Percentiles rank a stretch among this genome's conserved stretches.
These are phyloP conservation scores for Chaetodon trifasciatus DNA, from an alignment of 2,797 vertebrate species.

Conservation along the genomic window DNA sequence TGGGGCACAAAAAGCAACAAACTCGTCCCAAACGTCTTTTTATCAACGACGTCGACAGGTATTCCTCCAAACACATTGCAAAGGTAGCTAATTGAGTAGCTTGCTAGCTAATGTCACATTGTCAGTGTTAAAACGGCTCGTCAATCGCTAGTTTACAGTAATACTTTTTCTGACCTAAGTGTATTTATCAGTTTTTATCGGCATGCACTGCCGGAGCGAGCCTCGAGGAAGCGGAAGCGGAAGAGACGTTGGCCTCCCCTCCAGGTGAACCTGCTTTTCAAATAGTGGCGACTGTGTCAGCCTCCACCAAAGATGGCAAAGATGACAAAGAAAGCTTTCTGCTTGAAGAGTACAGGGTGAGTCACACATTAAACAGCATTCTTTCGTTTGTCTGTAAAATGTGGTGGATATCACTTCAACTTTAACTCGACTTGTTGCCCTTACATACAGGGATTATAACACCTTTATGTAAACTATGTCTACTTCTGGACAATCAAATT, in stretches of 20 bases:
- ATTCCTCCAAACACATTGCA: slow-evolving; percentile 88
- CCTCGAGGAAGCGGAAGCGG: slow-evolving; percentile 68
- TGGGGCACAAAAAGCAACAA: slow-evolving; percentile 69
- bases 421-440: too few species aligned
- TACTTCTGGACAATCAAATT: too few species aligned
- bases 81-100: slow-evolving; percentile 79
- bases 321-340: slow-evolving; percentile 73
- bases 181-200: slow-evolving; percentile 86
- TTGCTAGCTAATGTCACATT: neutral
- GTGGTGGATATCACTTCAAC: too few species aligned
- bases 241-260: slow-evolving; percentile 25
- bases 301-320: slow-evolving; percentile 32
- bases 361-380: slow-evolving; percentile 42
- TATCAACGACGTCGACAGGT: slow-evolving; percentile 90
- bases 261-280: slow-evolving; percentile 74
- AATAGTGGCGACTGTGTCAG: slow-evolving; percentile 88
- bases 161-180: neutral
- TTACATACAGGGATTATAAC: too few species aligned
- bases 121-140: neutral
- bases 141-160: too few species aligned
- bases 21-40: slow-evolving; percentile 84
- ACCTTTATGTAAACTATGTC: too few species aligned
- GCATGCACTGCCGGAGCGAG: slow-evolving; percentile 74
- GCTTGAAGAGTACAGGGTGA: slow-evolving; percentile 86
- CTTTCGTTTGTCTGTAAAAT: too few species aligned